Evolutionary conservation across 2,888 invertebrate species (phyloP).

Genomic region (Spisula subtruncata): DNA sequence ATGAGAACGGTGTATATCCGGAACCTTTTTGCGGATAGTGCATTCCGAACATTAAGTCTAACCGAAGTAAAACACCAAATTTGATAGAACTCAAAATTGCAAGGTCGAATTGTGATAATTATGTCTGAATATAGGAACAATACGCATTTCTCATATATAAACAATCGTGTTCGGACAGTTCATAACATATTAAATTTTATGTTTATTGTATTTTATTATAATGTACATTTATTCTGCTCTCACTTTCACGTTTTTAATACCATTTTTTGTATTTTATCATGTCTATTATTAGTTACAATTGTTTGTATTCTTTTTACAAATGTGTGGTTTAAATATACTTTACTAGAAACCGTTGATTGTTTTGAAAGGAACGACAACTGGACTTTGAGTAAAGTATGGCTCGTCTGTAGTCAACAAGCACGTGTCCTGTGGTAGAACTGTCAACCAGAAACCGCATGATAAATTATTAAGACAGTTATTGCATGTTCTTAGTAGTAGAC

Average conservation of each 20-base stretch:
- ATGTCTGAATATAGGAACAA: conserved; percentile 43
- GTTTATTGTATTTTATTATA: neutral
- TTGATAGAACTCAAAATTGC: conserved; percentile 57
- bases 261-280: conserved; percentile 1
- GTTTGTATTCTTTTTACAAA: neutral
- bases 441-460: too few relatives aligned
- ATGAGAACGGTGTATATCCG: conserved; percentile 60
- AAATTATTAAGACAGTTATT: too few relatives aligned
- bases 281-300: conserved; percentile 5
- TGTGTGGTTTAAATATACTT: neutral
- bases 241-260: neutral
- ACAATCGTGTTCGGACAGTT: neutral
- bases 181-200: neutral
- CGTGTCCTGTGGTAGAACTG: too few relatives aligned
- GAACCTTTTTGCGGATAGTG: conserved; percentile 51
- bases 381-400: neutral
- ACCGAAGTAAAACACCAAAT: conserved; percentile 47
- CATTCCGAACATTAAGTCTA: conserved; percentile 54
- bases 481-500: too few relatives aligned
- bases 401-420: too few relatives aligned
- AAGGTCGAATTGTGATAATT: conserved; percentile 58
- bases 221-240: neutral
- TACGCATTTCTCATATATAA: conserved; percentile 50
- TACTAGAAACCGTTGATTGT: neutral
- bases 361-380: too few relatives aligned